Evolutionary conservation across 2,888 invertebrate genomes (phyloP), one percentile per base, ranked within the genome.

Genomic region (Caenorhabditis becei): DNA sequence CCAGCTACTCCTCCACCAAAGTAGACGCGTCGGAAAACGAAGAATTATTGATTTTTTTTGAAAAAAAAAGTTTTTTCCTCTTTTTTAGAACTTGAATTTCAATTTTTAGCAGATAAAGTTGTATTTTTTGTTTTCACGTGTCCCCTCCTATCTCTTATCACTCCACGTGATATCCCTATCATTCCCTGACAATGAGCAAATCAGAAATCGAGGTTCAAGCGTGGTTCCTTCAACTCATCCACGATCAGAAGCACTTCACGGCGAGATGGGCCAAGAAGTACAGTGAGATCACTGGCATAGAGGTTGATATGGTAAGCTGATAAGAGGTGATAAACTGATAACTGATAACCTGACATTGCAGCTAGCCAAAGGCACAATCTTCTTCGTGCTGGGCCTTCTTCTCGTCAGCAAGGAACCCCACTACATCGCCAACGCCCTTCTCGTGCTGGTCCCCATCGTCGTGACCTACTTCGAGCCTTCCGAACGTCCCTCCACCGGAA

Each of bases 261-360:
- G 78, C 78, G 10, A 66, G 78, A 78, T 74, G 74, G 74, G 74
- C 74, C 8, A 49, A 51, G 23, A 35, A 59, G 11, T 78, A 61
- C 49, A 72, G 71, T 20, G 47, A 66, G 47, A 56, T 66, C 5
- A 61, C 67, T 5, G 71, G 78, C 18, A 51, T 78, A 26, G 77
- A 77, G 24, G 77, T 63, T 18, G 77, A 77, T 47, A 20, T 44
- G 77, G 77, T 77, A 20, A 20, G 58, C 26, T 10, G 10, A 41
- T 32, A 7, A 7, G 32, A 32, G 32, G 5, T 32, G 32, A 32
- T 7, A 32, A 32, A 32, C 32, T 32, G 32, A 10, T 32, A 4
- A 32, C 32, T 32, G 10, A 32, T 7, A 32, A 32, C 10, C 10
- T 32, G 32, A 32, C 5, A 7, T 32, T 47, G n/a, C 59, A 74